These are phyloP conservation scores for Oreochromis tanganicae DNA, from an alignment of 2,113 vertebrate species.

Conservation along the genomic window DNA sequence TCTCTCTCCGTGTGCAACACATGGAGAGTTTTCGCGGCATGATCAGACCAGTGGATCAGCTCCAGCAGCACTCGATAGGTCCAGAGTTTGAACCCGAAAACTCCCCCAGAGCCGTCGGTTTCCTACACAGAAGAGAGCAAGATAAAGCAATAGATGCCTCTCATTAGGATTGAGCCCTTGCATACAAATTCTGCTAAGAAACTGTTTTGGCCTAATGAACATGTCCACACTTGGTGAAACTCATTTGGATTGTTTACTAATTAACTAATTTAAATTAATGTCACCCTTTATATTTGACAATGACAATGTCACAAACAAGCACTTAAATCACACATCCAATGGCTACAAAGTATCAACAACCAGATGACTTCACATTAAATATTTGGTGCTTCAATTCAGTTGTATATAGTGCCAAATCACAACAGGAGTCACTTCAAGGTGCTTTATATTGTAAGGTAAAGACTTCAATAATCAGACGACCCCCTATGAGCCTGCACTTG, in stretches of 20 bases:
- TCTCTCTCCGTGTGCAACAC: constrained; percentile 54
- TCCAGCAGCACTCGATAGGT: constrained; percentile 72
- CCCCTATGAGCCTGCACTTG: not conserved
- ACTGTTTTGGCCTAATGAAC: not conserved
- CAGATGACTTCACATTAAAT: not conserved
- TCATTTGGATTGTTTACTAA: not conserved
- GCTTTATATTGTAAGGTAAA: not conserved
- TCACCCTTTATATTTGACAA: not conserved
- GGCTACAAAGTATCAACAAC: not conserved
- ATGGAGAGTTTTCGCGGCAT: constrained; percentile 64
- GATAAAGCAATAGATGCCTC: not conserved
- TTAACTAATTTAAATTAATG: not conserved
- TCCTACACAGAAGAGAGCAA: constrained; percentile 38
- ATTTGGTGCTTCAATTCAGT: not conserved
- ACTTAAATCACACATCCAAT: not conserved
- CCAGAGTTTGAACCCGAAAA: constrained; percentile 70
- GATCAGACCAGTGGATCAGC: constrained; percentile 73
- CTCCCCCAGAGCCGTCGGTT: constrained; percentile 56
- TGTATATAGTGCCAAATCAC: not conserved
- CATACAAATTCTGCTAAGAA: not conserved
- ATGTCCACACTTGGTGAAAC: not conserved
- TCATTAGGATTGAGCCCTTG: not conserved
- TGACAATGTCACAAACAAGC: not conserved
- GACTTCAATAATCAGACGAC: not conserved
- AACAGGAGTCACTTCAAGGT: not conserved